Evolutionary conservation across 2,888 invertebrate species (phyloP).

Genomic region (Galeopsomyia nigrocyanea): DNA sequence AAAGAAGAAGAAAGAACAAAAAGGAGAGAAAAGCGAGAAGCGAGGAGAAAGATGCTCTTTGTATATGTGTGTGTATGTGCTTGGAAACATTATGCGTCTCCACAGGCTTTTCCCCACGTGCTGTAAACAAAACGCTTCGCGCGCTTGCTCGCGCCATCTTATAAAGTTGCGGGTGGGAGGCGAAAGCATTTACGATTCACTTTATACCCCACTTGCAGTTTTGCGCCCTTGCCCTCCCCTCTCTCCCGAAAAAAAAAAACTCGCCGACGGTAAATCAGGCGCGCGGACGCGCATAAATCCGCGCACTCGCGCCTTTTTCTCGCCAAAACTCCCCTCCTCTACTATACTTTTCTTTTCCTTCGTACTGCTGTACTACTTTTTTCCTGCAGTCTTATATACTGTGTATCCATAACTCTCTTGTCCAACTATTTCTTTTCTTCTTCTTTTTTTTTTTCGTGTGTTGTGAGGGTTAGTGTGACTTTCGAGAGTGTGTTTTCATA

Average conservation of each 20-base stretch:
- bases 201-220: constrained; percentile 51
- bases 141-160: constrained; percentile 55
- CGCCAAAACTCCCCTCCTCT: background rate
- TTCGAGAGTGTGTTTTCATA: too few relatives aligned
- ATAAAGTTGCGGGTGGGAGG: constrained; percentile 49
- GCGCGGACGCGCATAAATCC: constrained; percentile 48
- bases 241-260: constrained; percentile 50
- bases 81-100: constrained; percentile 60
- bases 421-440: too few relatives aligned
- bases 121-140: constrained; percentile 62
- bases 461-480: too few relatives aligned
- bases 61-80: constrained; percentile 50
- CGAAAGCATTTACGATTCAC: constrained; percentile 60
- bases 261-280: constrained; percentile 53
- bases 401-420: too few relatives aligned
- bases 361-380: background rate
- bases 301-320: constrained; percentile 11
- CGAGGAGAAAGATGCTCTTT: background rate
- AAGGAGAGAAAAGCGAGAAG: too few relatives aligned
- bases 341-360: constrained; percentile 3
- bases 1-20: too few relatives aligned
- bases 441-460: too few relatives aligned
- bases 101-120: constrained; percentile 64
- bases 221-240: constrained; percentile 3
- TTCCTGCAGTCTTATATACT: background rate